Conservation (phyloP, 2,797 vertebrate species). For the Melanogrammus aeglefinus region DNA sequence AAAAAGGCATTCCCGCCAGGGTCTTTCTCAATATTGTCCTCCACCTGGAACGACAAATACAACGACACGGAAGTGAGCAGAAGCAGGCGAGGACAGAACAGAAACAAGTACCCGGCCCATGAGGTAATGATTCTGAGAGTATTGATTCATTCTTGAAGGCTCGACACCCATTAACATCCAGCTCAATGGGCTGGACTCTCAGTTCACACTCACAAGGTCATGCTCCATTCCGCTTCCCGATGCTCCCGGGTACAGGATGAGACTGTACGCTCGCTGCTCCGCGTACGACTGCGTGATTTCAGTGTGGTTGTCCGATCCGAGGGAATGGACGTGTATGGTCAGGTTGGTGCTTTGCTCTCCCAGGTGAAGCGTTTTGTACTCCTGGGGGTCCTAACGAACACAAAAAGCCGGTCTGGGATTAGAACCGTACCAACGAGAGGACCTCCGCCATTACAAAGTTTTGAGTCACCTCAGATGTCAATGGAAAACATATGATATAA, state of each 20-base stretch:
- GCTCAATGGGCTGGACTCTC: background rate
- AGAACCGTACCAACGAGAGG: background rate
- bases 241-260: conserved; percentile 67
- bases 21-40: conserved; percentile 67
- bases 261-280: conserved; percentile 76
- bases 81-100: background rate
- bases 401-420: conserved; percentile 6
- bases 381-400: conserved; percentile 73
- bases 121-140: background rate
- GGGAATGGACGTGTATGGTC: conserved; percentile 46
- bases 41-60: conserved; percentile 48
- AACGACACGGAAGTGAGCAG: background rate
- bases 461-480: too few relatives aligned
- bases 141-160: background rate
- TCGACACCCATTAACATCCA: background rate
- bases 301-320: conserved; percentile 27
- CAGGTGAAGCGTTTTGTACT: conserved; percentile 75
- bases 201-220: conserved; percentile 73
- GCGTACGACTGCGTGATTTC: conserved; percentile 45
- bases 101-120: background rate
- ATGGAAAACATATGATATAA: background rate
- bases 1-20: conserved; percentile 61
- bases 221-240: conserved; percentile 62
- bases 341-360: conserved; percentile 49
- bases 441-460: background rate